Evolutionary conservation across 2,888 invertebrate species (phyloP).

Genomic region (Scotopteryx bipunctaria): DNA sequence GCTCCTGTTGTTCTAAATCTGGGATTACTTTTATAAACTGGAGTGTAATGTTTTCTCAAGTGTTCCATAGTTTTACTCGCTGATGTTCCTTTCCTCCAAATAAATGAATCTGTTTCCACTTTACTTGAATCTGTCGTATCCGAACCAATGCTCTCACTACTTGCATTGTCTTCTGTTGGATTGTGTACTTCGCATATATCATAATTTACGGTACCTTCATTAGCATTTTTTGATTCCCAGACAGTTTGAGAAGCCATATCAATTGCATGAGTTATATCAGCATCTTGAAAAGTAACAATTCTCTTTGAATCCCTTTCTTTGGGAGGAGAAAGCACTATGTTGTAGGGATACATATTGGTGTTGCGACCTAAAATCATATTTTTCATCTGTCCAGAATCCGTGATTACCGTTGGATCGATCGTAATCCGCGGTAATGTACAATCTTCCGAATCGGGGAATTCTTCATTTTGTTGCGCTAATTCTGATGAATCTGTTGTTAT

Average conservation of each 20-base stretch:
- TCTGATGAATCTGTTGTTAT: slow-evolving; percentile 23
- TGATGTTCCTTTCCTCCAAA: slow-evolving; percentile 51
- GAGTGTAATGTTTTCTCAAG: slow-evolving; percentile 44
- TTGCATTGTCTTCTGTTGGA: slow-evolving; percentile 15
- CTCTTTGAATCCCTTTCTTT: slow-evolving; percentile 60
- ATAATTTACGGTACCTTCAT: slow-evolving; percentile 7
- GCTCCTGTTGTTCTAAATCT: slow-evolving; percentile 51
- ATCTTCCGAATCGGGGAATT: slow-evolving; percentile 66
- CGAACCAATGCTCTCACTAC: slow-evolving; percentile 42
- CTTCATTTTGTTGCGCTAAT: slow-evolving; percentile 40
- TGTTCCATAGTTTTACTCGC: slow-evolving; percentile 37
- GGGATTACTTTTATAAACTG: slow-evolving; percentile 51
- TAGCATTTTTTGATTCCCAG: slow-evolving; percentile 34
- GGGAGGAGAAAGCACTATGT: slow-evolving; percentile 69
- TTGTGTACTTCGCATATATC: neutral
- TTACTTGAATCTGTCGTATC: slow-evolving; percentile 61
- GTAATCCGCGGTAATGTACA: slow-evolving; percentile 60
- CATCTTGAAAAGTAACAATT: slow-evolving; percentile 63
- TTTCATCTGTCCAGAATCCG: slow-evolving; percentile 55
- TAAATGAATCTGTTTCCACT: slow-evolving; percentile 57
- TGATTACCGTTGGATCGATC: slow-evolving; percentile 42
- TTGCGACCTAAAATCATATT: slow-evolving; percentile 72
- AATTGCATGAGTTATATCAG: slow-evolving; percentile 31
- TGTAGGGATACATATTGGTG: slow-evolving; percentile 69
- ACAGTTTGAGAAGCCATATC: slow-evolving; percentile 37